Evolutionary conservation across 2,888 invertebrate species (phyloP).

Genomic region (Spodoptera picta): DNA sequence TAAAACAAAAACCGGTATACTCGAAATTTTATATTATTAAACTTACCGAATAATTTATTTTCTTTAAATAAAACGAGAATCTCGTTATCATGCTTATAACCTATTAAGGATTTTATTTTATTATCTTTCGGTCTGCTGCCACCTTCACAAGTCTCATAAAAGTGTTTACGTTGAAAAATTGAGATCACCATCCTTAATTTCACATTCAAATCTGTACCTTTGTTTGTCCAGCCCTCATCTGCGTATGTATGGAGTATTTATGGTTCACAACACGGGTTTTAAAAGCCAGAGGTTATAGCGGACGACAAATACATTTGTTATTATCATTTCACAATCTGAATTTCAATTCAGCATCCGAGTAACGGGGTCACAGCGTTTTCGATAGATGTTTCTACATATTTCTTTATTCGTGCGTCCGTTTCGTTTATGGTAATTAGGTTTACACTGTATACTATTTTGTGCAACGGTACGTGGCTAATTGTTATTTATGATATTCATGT

Average conservation of each 20-base stretch:
- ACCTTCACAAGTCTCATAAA: constrained; percentile 61
- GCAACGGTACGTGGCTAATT: constrained; percentile 64
- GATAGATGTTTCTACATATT: constrained; percentile 77
- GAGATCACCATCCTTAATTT: constrained; percentile 79
- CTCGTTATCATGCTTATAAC: constrained; percentile 27
- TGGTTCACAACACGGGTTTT: constrained; percentile 71
- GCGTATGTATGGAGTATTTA: constrained; percentile 80
- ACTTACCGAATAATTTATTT: constrained; percentile 15
- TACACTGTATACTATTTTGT: constrained; percentile 55
- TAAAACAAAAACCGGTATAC: constrained; percentile 10
- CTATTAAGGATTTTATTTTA: constrained; percentile 37
- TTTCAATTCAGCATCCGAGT: constrained; percentile 81
- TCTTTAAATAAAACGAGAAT: constrained; percentile 23
- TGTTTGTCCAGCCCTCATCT: constrained; percentile 82
- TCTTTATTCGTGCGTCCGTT: constrained; percentile 68
- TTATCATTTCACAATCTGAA: constrained; percentile 83
- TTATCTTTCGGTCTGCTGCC: constrained; percentile 50
- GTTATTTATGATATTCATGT: constrained; percentile 67
- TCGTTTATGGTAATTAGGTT: constrained; percentile 59
- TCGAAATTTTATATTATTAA: constrained; percentile 12
- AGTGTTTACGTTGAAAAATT: constrained; percentile 77
- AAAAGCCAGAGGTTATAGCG: constrained; percentile 79
- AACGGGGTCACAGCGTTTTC: constrained; percentile 85
- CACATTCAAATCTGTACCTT: constrained; percentile 82
- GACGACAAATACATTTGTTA: constrained; percentile 82